Evolutionary conservation across 2,113 vertebrate genomes (phyloP).

Genomic region (Phylloscopus trochiloides): DNA sequence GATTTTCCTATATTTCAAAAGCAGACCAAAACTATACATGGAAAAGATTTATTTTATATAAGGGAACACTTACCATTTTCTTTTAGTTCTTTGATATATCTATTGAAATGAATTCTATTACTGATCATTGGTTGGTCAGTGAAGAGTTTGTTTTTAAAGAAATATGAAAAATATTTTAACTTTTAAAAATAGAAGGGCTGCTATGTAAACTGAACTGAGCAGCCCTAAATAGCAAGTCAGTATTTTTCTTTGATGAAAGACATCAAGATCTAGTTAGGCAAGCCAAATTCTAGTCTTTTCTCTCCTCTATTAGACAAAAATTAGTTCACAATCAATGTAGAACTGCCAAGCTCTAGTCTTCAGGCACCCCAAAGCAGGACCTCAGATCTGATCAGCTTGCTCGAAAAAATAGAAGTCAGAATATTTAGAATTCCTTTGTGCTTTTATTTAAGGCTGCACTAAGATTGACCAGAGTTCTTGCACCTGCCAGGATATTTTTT

Average conservation of each 20-base stretch:
- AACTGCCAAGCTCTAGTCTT: neutral
- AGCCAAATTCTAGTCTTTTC: neutral
- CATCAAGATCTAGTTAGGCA: neutral
- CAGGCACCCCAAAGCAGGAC: neutral
- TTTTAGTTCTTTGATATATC: neutral
- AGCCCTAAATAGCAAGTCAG: neutral
- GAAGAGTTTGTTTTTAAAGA: constrained; percentile 4
- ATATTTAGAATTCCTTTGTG: neutral
- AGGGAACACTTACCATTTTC: neutral
- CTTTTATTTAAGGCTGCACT: neutral
- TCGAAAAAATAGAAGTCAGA: neutral
- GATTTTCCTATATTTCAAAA: constrained; percentile 48
- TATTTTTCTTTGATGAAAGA: neutral
- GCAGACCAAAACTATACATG: neutral
- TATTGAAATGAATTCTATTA: neutral
- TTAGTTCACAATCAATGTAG: neutral
- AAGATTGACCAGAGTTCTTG: neutral
- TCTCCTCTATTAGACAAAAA: neutral
- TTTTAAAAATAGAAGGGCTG: constrained; percentile 30
- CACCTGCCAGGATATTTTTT: neutral
- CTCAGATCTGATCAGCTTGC: neutral
- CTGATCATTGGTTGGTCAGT: neutral
- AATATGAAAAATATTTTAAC: constrained; percentile 12
- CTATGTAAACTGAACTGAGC: neutral
- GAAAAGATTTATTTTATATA: constrained; percentile 4